Evolutionary conservation across 2,888 invertebrate species (phyloP), one percentile per base, ranked within the genome.

Genomic region (Drosophila kanekoi): DNA sequence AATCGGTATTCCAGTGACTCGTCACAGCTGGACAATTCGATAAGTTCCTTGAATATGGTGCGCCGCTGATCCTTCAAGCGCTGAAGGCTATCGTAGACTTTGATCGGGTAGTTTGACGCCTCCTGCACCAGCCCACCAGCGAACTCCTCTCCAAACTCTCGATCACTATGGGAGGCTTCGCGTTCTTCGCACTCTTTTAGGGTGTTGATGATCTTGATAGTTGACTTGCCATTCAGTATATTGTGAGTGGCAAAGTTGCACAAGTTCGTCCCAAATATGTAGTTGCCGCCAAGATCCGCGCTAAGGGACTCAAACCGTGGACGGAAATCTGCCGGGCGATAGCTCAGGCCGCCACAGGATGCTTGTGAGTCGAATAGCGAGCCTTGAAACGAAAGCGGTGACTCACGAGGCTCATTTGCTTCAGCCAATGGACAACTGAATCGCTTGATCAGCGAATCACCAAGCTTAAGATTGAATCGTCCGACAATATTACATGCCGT

Each of bases 311-410:
- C 81, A 18, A 80, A 79, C 32, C 69, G 69, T 0, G 88, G 85
- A 0, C 90, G 90, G 73, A 92, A 90, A 63, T 92, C 92, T 6
- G 81, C 81, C 4, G 92, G 90, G 38, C 76, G 83, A 61, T 87
- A 91, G 52, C 79, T 77, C 3, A 79, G 37, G 2, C 77, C 63
- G 4, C 52, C 67, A 14, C 66, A 48, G 3, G 73, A 71, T 11
- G 76, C 65, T 9, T 88, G 79, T 38, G 86, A 81, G 62, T 91
- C 92, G 57, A 92, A 92, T 3, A 92, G 84, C 0, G 92, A 92
- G 20, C 90, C 92, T 61, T 92, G 90, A 73, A 90, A 92, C 14
- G 92, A 92, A 3, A 92, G 61, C 20, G 92, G 92, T 5, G 92
- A 92, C 37, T 92, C 90, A 13, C 91, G 76, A 0, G 81, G 66